Evolutionary conservation across 1,140 invertebrate species (phyloP).

Genomic region (Drosophila truncata): DNA sequence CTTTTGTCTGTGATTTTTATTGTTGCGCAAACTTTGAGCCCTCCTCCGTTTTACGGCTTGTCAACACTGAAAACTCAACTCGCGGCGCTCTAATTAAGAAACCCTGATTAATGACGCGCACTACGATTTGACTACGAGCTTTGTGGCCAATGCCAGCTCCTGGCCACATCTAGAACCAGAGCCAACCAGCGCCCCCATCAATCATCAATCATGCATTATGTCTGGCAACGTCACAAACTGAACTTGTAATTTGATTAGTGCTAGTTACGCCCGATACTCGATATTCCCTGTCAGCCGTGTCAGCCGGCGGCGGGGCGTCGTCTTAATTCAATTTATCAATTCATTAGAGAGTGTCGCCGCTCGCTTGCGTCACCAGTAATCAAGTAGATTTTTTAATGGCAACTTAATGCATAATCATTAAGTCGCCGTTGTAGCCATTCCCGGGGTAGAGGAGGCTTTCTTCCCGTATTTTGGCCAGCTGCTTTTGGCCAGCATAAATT

Average conservation of each 20-base stretch:
- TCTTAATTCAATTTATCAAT: slow-evolving; percentile 79
- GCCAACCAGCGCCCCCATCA: slow-evolving; percentile 16
- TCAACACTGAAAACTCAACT: slow-evolving; percentile 55
- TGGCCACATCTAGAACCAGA: background rate
- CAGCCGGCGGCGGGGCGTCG: slow-evolving; percentile 6
- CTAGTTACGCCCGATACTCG: slow-evolving; percentile 37
- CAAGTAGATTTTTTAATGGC: slow-evolving; percentile 78
- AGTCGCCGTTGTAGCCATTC: slow-evolving; percentile 31
- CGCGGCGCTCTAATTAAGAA: slow-evolving; percentile 54
- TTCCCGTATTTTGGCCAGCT: slow-evolving; percentile 12
- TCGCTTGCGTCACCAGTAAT: slow-evolving; percentile 66
- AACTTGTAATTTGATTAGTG: slow-evolving; percentile 77
- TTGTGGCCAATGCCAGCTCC: slow-evolving; percentile 11
- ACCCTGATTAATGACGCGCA: slow-evolving; percentile 66
- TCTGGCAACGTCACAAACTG: slow-evolving; percentile 39
- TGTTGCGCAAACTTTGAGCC: slow-evolving; percentile 24
- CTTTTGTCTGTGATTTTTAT: slow-evolving; percentile 66
- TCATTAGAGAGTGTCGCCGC: slow-evolving; percentile 67
- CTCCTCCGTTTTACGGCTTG: slow-evolving; percentile 58
- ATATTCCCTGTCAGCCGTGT: slow-evolving; percentile 22
- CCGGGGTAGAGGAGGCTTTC: background rate
- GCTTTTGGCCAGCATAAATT: slow-evolving; percentile 37
- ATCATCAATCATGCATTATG: slow-evolving; percentile 76
- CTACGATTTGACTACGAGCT: slow-evolving; percentile 16
- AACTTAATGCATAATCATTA: slow-evolving; percentile 79